A percentile compares a stretch with the other conserved stretches of the same genome.
Evolutionary conservation across 2,113 vertebrate species (phyloP).

Genomic region (Sceloporus tristichus): DNA sequence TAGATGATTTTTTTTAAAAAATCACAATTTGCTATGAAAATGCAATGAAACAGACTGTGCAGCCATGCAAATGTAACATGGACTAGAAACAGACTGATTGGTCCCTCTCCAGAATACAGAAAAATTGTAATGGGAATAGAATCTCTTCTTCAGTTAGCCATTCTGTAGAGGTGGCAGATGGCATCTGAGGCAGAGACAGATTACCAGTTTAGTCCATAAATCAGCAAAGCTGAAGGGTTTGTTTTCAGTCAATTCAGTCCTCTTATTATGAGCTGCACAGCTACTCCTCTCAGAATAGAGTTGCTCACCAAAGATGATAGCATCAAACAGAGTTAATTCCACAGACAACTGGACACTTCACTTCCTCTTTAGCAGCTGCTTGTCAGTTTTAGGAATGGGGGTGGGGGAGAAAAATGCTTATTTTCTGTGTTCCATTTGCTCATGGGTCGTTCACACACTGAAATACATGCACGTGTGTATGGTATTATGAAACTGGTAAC

Average conservation of each 20-base stretch:
- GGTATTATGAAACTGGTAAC: not conserved
- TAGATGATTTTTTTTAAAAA: not conserved
- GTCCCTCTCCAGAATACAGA: not conserved
- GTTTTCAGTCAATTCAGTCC: not conserved
- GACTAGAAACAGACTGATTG: not conserved
- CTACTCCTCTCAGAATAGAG: not conserved
- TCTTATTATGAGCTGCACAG: slow-evolving; percentile 1
- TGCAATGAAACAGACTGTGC: not conserved
- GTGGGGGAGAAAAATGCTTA: too few species aligned
- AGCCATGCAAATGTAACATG: not conserved
- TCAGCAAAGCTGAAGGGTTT: not conserved
- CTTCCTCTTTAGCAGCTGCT: too few species aligned
- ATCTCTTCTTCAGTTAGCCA: slow-evolving; percentile 7
- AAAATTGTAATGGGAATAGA: slow-evolving; percentile 10
- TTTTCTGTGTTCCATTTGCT: too few species aligned
- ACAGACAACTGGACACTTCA: too few species aligned
- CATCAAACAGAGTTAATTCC: not conserved
- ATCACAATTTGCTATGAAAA: not conserved
- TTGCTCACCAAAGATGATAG: not conserved
- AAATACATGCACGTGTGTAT: too few species aligned
- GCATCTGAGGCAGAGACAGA: slow-evolving; percentile 4
- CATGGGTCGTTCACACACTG: too few species aligned
- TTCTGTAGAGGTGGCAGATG: slow-evolving; percentile 14
- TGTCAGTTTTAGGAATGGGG: too few species aligned
- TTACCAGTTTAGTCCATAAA: slow-evolving; percentile 20